A percentile compares a stretch with the other conserved stretches of the same genome.
These are phyloP conservation scores for Ranitomeya variabilis DNA, from an alignment of 2,113 vertebrate species.

Conservation along the genomic window DNA sequence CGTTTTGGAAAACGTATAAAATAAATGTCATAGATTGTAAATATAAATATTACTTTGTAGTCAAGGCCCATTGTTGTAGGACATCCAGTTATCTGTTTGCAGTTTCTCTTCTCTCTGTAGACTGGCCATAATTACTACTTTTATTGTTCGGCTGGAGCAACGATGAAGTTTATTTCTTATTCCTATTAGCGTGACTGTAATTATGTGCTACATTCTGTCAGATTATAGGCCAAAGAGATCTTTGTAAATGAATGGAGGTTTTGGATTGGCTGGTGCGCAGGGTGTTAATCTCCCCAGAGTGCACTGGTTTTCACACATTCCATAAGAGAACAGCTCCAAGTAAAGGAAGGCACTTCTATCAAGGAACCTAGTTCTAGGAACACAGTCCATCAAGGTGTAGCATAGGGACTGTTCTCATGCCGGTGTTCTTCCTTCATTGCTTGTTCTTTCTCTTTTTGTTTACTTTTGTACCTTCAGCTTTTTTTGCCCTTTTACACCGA, in stretches of 20 bases:
- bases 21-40: background rate
- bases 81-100: background rate
- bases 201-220: slow-evolving; percentile 47
- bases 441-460: background rate
- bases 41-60: background rate
- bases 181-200: slow-evolving; percentile 44
- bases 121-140: background rate
- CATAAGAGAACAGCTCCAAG: slow-evolving; percentile 34
- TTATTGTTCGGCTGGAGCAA: background rate
- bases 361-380: slow-evolving; percentile 23
- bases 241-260: slow-evolving; percentile 4
- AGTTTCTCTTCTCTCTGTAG: background rate
- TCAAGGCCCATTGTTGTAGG: background rate
- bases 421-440: background rate
- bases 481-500: background rate
- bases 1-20: too few relatives aligned
- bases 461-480: background rate
- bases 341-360: slow-evolving; percentile 40
- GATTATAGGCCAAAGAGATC: slow-evolving; percentile 48
- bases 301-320: slow-evolving; percentile 54
- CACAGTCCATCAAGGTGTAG: background rate
- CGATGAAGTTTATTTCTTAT: background rate
- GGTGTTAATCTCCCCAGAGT: slow-evolving; percentile 57
- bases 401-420: background rate
- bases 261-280: slow-evolving; percentile 38